Percentiles rank a stretch among this genome's conserved stretches.
Evolutionary conservation across 2,888 invertebrate species (phyloP).

Genomic region (Nezara viridula): DNA sequence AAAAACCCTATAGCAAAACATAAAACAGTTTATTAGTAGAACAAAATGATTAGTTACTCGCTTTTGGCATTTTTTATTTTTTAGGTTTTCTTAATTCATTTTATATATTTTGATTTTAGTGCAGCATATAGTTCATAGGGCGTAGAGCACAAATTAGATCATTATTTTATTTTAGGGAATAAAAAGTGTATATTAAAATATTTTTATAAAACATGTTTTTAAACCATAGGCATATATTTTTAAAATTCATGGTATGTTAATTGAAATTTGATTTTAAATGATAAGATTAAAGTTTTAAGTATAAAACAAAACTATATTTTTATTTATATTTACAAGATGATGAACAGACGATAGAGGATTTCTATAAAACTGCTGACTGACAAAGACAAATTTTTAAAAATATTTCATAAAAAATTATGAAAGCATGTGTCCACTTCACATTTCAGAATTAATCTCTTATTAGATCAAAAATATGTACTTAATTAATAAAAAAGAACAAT

Average conservation of each 20-base stretch:
- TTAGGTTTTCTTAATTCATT: not conserved
- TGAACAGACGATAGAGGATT: too few relatives aligned
- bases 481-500: too few relatives aligned
- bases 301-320: too few relatives aligned
- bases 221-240: not conserved
- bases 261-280: too few relatives aligned
- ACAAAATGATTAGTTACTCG: not conserved
- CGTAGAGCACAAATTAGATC: not conserved
- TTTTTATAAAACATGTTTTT: not conserved
- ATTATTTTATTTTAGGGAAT: not conserved
- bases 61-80: not conserved
- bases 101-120: not conserved
- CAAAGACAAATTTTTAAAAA: too few relatives aligned
- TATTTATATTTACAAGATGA: too few relatives aligned
- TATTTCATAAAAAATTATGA: too few relatives aligned
- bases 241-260: not conserved
- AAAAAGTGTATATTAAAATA: not conserved
- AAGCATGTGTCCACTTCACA: too few relatives aligned
- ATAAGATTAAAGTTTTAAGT: too few relatives aligned
- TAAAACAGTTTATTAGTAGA: conserved; percentile 18
- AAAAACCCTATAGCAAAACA: conserved; percentile 14
- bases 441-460: too few relatives aligned
- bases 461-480: too few relatives aligned
- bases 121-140: not conserved
- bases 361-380: too few relatives aligned